These are phyloP conservation scores for Ceratosolen fusciceps DNA, from an alignment of 1,140 invertebrate species.

Conservation along the genomic window DNA sequence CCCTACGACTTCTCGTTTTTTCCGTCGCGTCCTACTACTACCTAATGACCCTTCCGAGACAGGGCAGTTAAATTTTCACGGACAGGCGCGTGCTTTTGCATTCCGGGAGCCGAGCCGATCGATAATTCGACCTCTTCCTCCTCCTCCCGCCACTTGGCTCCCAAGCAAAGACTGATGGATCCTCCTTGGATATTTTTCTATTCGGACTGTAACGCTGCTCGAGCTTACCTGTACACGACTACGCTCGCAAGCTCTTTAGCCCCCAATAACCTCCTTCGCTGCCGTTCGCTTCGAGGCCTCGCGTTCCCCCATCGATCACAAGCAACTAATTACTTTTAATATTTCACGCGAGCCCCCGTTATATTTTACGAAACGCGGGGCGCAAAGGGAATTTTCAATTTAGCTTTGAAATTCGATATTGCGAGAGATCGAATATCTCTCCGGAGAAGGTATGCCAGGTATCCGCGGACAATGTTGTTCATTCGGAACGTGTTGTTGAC, in stretches of 20 bases:
- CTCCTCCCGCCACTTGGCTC: too few species aligned
- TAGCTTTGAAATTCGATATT: background rate
- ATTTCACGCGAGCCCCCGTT: too few species aligned
- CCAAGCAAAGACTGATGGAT: conserved; percentile 4
- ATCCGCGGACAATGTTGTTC: background rate
- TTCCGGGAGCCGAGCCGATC: conserved; percentile 8
- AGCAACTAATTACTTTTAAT: too few species aligned
- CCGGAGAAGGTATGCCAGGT: background rate
- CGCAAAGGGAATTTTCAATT: background rate
- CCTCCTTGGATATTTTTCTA: conserved; percentile 14
- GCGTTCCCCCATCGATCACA: too few species aligned
- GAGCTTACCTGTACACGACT: background rate
- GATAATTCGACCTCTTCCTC: background rate
- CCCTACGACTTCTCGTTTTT: background rate
- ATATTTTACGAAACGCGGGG: too few species aligned
- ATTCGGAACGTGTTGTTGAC: background rate
- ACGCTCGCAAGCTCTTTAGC: too few species aligned
- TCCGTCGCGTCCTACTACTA: background rate
- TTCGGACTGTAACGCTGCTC: conserved; percentile 17
- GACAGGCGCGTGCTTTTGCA: conserved; percentile 28
- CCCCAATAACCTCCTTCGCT: too few species aligned
- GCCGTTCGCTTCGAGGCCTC: too few species aligned
- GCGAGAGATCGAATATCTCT: background rate
- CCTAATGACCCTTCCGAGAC: too few species aligned
- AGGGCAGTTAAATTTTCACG: background rate